phyloP scores from a whole-genome alignment of 53 echinoderm and acorn worm genomes.

The Actinopyga echinites region DNA sequence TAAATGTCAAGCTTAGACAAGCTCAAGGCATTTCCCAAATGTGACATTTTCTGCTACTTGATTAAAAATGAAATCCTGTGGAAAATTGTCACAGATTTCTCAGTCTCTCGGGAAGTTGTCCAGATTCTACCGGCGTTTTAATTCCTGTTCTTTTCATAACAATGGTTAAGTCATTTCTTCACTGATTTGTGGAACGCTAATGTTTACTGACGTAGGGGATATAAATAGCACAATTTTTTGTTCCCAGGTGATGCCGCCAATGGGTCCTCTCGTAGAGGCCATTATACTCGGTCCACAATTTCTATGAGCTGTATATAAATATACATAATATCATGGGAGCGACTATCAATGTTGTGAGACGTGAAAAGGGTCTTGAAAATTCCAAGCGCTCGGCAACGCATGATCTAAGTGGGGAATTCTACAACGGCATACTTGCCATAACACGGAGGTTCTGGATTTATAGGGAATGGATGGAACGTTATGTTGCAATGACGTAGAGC shows the following conservation, averaged over 20 bases:
- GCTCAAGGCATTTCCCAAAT: neutral
- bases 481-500: conserved; percentile 1
- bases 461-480: neutral
- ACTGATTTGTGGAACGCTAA: conserved; percentile 7
- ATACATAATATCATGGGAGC: no score
- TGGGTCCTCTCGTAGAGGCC: conserved; percentile 3
- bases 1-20: no score
- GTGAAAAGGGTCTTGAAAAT: neutral
- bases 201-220: conserved; percentile 24
- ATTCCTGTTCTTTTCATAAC: conserved; percentile 14
- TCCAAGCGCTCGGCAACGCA: neutral
- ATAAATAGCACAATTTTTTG: conserved; percentile 33
- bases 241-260: conserved; percentile 20
- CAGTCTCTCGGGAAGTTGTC: neutral
- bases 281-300: no score
- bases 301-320: no score
- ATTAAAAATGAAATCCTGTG: conserved; percentile 36
- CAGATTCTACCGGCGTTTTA: conserved; percentile 20
- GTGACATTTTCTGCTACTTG: neutral
- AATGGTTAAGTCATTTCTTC: conserved; percentile 29
- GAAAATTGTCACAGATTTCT: conserved; percentile 33
- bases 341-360: no score
- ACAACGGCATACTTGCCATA: conserved; percentile 24
- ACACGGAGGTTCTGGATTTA: conserved; percentile 10
- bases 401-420: neutral